Evolutionary conservation across 2,113 vertebrate genomes (phyloP), one percentile per base, ranked within the genome.

Genomic region (Porphyrio hochstetteri): DNA sequence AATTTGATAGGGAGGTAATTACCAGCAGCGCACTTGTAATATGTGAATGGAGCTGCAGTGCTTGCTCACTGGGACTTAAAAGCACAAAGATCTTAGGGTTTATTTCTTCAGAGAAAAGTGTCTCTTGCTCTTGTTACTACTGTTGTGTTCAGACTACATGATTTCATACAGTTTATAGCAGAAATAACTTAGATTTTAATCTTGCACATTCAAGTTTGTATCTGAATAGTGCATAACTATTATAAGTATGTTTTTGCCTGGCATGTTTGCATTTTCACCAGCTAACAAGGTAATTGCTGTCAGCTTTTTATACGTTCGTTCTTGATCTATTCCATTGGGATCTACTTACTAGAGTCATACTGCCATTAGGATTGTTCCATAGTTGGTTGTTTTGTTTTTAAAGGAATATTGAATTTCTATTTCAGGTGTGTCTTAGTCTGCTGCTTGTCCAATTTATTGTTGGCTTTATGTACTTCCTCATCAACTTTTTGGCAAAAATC

Each of bases 101-200:
- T 74, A n/a, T 50, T 84, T 27, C 29, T 69, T 57, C 19, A 29
- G 24, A 61, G 18, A 53, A 27, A 81, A 84, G 25, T 17, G 7
- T 52, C 27, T 88, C 14, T 75, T 10, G 56, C 21, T 80, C 35
- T 52, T 25, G 2, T 44, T 84, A 19, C 25, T 65, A 10, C 28
- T 71, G 65, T 52, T 78, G 46, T 82, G 42, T 35, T 83, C 31
- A 60, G 68, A 86, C 61, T 86, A 59, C 46, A 19, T 5, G 0
- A 2, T 87, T 21, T 82, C 38, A 23, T 74, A 65, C 19, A 75
- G 5, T 2, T 4, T 60, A 31, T 36, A 36, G 29, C 0, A 0
- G 82, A 90, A 84, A 56, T 69, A 72, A 70, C 12, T 56, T 38
- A 46, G 20, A 67, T 82, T 88, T 33, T 85, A 31, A 60, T 90